Evolutionary conservation across 1,140 invertebrate species (phyloP), one percentile per base, ranked within the genome.

Genomic region (Aphelinus atriplicis): DNA sequence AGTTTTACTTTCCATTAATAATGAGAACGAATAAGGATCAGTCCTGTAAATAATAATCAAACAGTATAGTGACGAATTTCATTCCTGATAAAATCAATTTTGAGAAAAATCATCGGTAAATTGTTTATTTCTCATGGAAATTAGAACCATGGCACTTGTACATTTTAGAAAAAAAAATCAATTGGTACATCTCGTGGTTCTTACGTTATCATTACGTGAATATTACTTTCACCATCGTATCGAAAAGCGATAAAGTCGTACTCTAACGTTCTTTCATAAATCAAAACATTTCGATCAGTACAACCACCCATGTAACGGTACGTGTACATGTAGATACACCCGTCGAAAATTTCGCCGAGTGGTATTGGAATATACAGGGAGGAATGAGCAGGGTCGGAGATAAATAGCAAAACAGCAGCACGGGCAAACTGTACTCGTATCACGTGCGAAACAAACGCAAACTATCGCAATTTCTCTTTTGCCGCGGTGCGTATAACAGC

Each of bases 381-480:
- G 26, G 42, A 26, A 26, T 26, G 26, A 26, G 26, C 26, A 26
- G 51, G 47, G 51, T 43, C 56, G 48, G 48, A 71, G 69, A 71
- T 61, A 55, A 55, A 71, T 61, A 71, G 69, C 48, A 10, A 69
- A 67, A 73, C 78, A 75, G 68, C 46, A 66, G 77, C 55, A 55
- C 68, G 64, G 68, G 43, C 68, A 66, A 77, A 71, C 71, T 66
- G 71, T 64, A 70, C 77, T 81, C 80, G 80, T 84, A 84, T 84
- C 79, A 79, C 80, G 77, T 77, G 67, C 73, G 78, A 81, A 82
- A 84, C 80, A 83, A 81, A 81, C 80, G 78, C 81, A 81, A 84
- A 82, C 81, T 83, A 76, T 72, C 53, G 71, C 71, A 56, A 73
- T 65, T 73, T 50, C 57, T 63, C 70, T 61, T 68, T 73, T 50